Evolutionary conservation across 2,797 vertebrate species (phyloP).

Genomic region (Propithecus perrieri): DNA sequence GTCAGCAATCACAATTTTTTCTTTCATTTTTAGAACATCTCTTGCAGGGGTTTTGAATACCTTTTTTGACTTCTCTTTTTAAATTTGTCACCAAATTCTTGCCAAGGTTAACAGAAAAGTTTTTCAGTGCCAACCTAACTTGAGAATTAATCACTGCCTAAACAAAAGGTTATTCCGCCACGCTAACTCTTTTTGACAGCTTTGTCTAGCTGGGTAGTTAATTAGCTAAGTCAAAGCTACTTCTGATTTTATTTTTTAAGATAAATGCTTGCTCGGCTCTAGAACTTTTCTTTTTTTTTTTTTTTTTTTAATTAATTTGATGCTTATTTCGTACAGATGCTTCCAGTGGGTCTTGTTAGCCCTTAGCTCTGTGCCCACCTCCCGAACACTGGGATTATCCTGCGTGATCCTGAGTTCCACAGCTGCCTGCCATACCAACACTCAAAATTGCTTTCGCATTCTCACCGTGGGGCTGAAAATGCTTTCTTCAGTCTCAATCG

Average conservation of each 20-base stretch:
- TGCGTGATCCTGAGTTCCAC: neutral
- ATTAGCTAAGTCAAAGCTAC: neutral
- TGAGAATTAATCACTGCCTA: neutral
- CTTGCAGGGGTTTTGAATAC: neutral
- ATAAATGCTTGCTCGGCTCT: neutral
- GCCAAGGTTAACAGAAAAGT: neutral
- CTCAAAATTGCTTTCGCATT: neutral
- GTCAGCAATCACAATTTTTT: constrained; percentile 13
- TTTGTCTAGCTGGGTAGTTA: neutral
- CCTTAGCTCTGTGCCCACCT: neutral
- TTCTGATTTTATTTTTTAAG: constrained; percentile 44
- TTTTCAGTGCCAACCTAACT: neutral
- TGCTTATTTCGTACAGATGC: neutral
- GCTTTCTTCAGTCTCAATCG: neutral
- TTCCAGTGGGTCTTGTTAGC: neutral
- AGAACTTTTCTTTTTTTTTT: neutral
- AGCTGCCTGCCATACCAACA: neutral
- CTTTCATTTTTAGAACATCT: constrained; percentile 49
- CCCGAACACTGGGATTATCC: neutral
- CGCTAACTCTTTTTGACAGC: neutral
- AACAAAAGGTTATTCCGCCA: neutral
- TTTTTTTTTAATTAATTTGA: neutral
- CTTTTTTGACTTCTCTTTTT: neutral
- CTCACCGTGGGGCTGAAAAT: neutral
- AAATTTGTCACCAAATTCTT: constrained; percentile 18